phyloP scores from a whole-genome alignment of 2,888 invertebrate genomes.

The Dysmachus trigonus region DNA sequence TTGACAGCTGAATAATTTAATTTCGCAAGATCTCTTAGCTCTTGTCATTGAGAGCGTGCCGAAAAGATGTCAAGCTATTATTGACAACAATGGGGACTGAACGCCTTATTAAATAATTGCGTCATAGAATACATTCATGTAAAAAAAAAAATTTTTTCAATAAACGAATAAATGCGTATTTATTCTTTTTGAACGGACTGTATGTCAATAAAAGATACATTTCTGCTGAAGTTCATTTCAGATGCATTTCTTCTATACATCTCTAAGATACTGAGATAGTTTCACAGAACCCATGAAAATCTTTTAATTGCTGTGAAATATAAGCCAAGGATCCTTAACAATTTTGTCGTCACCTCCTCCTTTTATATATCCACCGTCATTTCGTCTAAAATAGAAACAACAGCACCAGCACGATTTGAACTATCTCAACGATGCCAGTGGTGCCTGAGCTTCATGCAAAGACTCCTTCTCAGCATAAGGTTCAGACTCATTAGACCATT shows the following conservation, averaged over 20 bases:
- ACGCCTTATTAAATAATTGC: too few relatives aligned
- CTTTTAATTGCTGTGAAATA: not conserved
- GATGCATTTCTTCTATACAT: not conserved
- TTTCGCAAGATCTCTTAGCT: too few relatives aligned
- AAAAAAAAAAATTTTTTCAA: too few relatives aligned
- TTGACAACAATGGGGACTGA: too few relatives aligned
- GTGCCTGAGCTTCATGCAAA: not conserved
- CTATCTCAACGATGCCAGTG: not conserved
- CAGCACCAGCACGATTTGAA: not conserved
- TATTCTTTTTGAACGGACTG: too few relatives aligned
- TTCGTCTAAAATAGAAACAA: not conserved
- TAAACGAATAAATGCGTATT: too few relatives aligned
- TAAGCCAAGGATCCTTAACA: not conserved
- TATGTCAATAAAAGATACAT: too few relatives aligned
- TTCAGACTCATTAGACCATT: constrained; percentile 29
- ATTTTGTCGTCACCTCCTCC: not conserved
- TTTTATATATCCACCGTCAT: not conserved
- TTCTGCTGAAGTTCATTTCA: not conserved
- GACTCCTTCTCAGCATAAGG: not conserved
- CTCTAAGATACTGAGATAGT: not conserved
- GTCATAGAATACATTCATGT: too few relatives aligned
- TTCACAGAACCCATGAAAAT: not conserved
- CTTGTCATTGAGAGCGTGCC: too few relatives aligned
- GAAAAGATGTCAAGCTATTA: too few relatives aligned
- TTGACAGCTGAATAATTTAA: too few relatives aligned